Conservation (phyloP, 2,797 vertebrate species). For the Hyperoplus lanceolatus region DNA sequence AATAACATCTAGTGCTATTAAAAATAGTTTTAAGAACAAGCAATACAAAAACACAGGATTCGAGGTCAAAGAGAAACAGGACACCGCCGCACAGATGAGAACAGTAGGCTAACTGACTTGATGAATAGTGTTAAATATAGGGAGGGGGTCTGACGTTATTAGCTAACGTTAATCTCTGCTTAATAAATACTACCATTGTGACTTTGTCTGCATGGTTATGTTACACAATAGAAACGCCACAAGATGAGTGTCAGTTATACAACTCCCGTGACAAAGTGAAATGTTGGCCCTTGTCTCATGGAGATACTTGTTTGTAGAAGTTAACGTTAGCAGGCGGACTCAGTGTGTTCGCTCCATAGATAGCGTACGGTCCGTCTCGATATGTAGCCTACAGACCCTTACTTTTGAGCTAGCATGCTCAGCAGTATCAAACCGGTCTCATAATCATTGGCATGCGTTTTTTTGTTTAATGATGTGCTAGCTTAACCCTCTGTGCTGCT, state of each 20-base stretch:
- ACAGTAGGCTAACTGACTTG: neutral
- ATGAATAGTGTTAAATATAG: neutral
- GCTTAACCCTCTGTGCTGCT: slow-evolving; percentile 60
- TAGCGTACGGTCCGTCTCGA: neutral
- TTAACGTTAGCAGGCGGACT: slow-evolving; percentile 56
- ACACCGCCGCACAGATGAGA: neutral
- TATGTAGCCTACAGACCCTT: neutral
- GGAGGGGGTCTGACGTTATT: neutral
- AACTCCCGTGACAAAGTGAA: neutral
- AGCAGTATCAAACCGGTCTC: neutral
- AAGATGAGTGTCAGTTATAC: neutral
- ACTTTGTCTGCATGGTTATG: neutral
- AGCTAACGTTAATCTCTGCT: neutral
- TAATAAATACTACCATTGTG: neutral
- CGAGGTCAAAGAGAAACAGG: neutral
- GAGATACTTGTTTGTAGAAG: slow-evolving; percentile 13
- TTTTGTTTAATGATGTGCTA: slow-evolving; percentile 47
- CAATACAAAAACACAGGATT: neutral
- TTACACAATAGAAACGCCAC: neutral
- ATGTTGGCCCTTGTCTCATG: neutral
- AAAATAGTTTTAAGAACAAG: neutral
- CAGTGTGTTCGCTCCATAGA: slow-evolving; percentile 46
- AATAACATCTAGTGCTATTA: neutral
- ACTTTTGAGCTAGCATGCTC: neutral
- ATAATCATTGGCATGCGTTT: slow-evolving; percentile 11